Evolutionary conservation across 2,888 invertebrate genomes (phyloP), one percentile per base, ranked within the genome.

Genomic region (Drosophila merina): DNA sequence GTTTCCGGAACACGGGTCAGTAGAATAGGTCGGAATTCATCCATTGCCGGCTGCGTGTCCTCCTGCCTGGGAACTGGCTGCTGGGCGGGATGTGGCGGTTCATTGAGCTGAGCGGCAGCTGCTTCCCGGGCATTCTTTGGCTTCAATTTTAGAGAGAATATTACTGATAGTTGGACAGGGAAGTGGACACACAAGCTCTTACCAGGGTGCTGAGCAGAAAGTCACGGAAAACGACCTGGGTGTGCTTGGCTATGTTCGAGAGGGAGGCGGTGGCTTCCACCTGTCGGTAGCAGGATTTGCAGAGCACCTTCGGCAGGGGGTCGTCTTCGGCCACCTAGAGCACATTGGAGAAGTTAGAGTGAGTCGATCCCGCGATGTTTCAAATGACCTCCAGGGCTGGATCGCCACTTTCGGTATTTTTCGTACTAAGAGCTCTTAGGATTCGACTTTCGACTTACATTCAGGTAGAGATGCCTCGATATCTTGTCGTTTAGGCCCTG

Each of bases 201-300:
- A 90, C 90, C 78, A 86, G 77, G 62, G 83, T 85, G 74, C 79
- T 90, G 6, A 84, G 67, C 10, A 91, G 49, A 66, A 89, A 91
- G 51, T 91, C 90, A 0, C 73, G 79, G 48, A 91, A 89, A 1
- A 90, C 89, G 8, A 79, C 77, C 51, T 91, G 90, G 1, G 91
- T 91, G 14, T 91, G 89, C 48, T 83, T 86, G n/a, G 91, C 91
- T 42, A 91, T 90, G 42, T 89, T 89, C 0, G 90, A 89, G 2
- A 91, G 76, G 0, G 90, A 89, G 1, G 91, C 90, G 0, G 91
- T 89, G 0, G 91, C 91, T 72, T 91, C 91, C 52, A 91, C 87
- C 60, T 91, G 90, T 0, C 91, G 90, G 59, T 88, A 91, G 55
- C 91, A 91, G 2, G 85, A 79, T 57, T 89, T 90, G 31, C 91